Conservation (phyloP, 2,113 vertebrate species). For the Anser cygnoides region DNA sequence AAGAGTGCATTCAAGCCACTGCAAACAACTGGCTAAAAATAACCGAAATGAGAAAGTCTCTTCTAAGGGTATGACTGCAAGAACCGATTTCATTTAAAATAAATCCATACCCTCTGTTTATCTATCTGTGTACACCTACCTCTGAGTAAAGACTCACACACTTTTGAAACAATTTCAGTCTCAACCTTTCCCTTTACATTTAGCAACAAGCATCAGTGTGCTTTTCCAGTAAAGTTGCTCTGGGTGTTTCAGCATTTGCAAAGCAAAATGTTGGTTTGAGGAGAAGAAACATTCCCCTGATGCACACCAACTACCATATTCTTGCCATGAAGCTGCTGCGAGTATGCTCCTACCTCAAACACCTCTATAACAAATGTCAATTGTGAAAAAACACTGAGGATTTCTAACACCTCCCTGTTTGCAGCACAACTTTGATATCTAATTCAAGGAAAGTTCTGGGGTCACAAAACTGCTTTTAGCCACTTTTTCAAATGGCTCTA, state of each 20-base stretch:
- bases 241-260: neutral
- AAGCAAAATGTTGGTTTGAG: constrained; percentile 16
- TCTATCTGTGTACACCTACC: neutral
- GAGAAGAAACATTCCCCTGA: constrained; percentile 25
- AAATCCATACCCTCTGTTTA: neutral
- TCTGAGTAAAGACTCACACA: neutral
- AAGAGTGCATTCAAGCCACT: neutral
- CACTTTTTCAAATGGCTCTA: neutral
- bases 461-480: neutral
- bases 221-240: neutral
- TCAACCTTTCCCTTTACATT: neutral
- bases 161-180: neutral
- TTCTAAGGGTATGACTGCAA: neutral
- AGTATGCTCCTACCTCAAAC: neutral
- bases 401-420: neutral
- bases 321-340: neutral
- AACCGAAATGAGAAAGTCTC: neutral
- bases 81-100: neutral
- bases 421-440: neutral
- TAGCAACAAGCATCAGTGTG: neutral
- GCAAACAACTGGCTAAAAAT: neutral
- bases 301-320: neutral
- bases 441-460: neutral
- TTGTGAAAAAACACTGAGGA: neutral
- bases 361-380: constrained; percentile 1